phyloP scores from a whole-genome alignment of 35 echinoderm and acorn worm genomes.

The Antedon bifida region DNA sequence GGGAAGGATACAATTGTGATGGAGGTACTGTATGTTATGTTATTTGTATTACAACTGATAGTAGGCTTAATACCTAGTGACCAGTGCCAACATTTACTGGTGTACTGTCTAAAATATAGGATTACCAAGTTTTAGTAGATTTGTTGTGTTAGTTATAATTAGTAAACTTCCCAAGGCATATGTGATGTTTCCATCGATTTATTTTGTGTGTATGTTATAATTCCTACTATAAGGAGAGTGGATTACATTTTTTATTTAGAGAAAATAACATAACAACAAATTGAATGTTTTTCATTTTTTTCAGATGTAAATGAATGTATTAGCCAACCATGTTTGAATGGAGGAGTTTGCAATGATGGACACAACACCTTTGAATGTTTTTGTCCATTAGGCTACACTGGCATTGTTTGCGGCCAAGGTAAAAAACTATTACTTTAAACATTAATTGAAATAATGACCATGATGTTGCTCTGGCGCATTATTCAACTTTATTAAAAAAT shows the following conservation, averaged over 20 bases:
- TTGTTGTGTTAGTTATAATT: too few species aligned
- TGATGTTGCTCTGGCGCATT: too few species aligned
- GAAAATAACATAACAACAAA: too few species aligned
- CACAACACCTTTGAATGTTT: slow-evolving; percentile 29
- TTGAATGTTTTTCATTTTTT: not conserved
- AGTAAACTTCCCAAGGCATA: too few species aligned
- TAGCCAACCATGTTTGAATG: slow-evolving; percentile 31
- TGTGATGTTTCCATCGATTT: too few species aligned
- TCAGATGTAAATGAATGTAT: slow-evolving; percentile 47
- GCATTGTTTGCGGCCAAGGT: slow-evolving; percentile 20
- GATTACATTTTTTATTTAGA: too few species aligned
- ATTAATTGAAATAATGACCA: not conserved
- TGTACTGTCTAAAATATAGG: not conserved
- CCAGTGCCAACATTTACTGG: too few species aligned
- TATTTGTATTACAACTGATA: not conserved
- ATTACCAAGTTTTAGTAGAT: not conserved
- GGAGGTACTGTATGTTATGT: not conserved
- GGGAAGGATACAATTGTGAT: slow-evolving; percentile 1
- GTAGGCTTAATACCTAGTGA: too few species aligned
- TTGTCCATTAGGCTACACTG: slow-evolving; percentile 23
- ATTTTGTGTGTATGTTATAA: not conserved
- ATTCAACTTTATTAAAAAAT: too few species aligned
- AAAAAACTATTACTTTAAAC: not conserved
- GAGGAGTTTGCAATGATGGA: slow-evolving; percentile 20
- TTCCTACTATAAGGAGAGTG: not conserved